Base-by-base conservation (phyloP, 2,113 vertebrate species). In the Phycodurus eques region DNA sequence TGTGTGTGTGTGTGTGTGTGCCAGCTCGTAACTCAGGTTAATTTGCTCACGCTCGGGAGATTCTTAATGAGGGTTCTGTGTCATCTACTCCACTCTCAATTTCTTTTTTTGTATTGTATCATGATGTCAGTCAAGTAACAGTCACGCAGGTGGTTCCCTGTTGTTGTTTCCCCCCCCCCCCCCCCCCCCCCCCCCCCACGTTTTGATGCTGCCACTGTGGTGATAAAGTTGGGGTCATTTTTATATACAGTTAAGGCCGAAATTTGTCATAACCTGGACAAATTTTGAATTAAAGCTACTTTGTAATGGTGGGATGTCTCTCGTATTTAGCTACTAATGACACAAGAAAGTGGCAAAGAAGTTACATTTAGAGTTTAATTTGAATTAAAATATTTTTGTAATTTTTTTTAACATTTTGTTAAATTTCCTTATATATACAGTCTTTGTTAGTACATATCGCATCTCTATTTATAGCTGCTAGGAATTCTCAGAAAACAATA, bases 21-120 rank as follows among this genome's bases (percentile, higher is more conserved):
- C 77, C 74, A 17, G 83, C 85, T 86, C 85, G 85, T 90, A 90
- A 91, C 83, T 88, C 85, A 82, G 86, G 88, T 90, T 91, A 83
- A 89, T 89, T 89, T 89, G 73, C 89, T 90, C 88, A 88, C 64
- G 86, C 85, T 88, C 88, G 79, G 79, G 81, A 87, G 84, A 89
- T 80, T 91, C 82, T 88, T 88, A 86, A 91, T 90, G 88, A 80
- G 85, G 79, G 87, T 88, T 88, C 79, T 83, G 87, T 86, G 72
- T 89, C 88, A 86, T 87, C 84, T 79, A 83, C 78, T 85, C 72
- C 74, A 56, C 76, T 68, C 70, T 68, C 74, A 49, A 68, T 56
- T 72, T 47, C 71, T 71, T 78, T 67, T 68, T 73, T 77, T 79
- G 62, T 72, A 17, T 76, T 78, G 80, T 72, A 71, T 78, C 78